Conservation (phyloP, 2,797 vertebrate genomes). For the Helicolenus hilgendorfi region DNA sequence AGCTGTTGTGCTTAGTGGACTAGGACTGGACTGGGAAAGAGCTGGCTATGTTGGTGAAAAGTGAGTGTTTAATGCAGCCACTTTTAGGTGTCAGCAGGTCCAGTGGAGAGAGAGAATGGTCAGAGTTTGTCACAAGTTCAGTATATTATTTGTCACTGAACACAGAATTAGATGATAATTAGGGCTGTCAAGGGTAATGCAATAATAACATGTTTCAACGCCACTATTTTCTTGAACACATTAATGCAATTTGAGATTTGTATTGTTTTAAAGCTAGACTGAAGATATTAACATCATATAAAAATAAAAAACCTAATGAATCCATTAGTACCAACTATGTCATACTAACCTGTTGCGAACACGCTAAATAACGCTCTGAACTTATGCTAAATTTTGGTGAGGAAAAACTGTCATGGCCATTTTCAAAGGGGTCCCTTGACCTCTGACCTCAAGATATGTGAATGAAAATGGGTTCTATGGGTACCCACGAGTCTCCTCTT, state of each 20-base stretch:
- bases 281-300: no score
- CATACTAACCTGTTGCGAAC: fast-evolving
- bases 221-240: no score
- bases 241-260: no score
- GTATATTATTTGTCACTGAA: neutral
- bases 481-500: no score
- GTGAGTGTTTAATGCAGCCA: neutral
- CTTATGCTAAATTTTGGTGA: fast-evolving
- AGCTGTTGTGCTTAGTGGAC: neutral
- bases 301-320: no score
- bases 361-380: fast-evolving
- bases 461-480: no score
- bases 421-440: no score
- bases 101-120: neutral
- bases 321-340: no score
- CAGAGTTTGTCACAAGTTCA: neutral
- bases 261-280: no score
- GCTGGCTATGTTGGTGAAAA: neutral
- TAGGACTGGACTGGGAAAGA: neutral
- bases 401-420: no score
- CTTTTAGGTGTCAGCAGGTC: neutral
- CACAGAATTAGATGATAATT: neutral
- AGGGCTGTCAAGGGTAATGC: no score
- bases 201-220: no score
- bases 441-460: fast-evolving